Percentiles rank a stretch among this genome's conserved stretches.
Evolutionary conservation across 2,797 vertebrate species (phyloP).

Genomic region (Myotis myotis): DNA sequence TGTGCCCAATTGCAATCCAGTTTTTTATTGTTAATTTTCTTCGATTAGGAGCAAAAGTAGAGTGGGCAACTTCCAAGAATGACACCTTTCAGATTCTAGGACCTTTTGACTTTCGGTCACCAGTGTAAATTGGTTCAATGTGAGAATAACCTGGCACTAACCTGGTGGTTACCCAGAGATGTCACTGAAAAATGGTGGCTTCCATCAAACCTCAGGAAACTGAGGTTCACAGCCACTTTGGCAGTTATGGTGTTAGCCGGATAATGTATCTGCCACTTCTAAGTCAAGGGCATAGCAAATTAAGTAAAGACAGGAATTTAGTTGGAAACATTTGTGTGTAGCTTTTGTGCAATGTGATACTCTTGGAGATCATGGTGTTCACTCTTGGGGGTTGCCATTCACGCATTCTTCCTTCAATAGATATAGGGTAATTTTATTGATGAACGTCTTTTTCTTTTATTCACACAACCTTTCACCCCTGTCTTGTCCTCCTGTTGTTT

Average conservation of each 20-base stretch:
- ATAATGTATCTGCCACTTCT: conserved; percentile 7
- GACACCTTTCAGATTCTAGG: conserved; percentile 35
- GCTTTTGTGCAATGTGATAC: neutral
- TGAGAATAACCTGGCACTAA: conserved; percentile 15
- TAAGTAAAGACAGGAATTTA: neutral
- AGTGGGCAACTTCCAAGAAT: conserved; percentile 73
- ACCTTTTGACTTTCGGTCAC: neutral
- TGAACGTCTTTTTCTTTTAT: conserved; percentile 51
- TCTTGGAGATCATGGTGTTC: conserved; percentile 12
- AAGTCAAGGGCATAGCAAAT: neutral
- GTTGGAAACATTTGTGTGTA: neutral
- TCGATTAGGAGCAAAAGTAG: conserved; percentile 52
- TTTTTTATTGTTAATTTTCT: conserved; percentile 70
- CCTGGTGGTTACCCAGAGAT: neutral
- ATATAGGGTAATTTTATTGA: conserved; percentile 23
- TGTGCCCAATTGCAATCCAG: conserved; percentile 71
- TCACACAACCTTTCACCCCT: conserved; percentile 26
- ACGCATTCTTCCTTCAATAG: neutral
- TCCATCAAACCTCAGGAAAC: conserved; percentile 36
- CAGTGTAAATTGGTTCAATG: conserved; percentile 13
- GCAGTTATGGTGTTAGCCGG: neutral
- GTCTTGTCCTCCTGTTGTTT: conserved; percentile 62
- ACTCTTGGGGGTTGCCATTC: conserved; percentile 73
- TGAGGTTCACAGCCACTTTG: conserved; percentile 17
- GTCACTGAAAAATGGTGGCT: neutral